Evolutionary conservation across 2,888 invertebrate genomes (phyloP).

Genomic region (Chesias legatella): DNA sequence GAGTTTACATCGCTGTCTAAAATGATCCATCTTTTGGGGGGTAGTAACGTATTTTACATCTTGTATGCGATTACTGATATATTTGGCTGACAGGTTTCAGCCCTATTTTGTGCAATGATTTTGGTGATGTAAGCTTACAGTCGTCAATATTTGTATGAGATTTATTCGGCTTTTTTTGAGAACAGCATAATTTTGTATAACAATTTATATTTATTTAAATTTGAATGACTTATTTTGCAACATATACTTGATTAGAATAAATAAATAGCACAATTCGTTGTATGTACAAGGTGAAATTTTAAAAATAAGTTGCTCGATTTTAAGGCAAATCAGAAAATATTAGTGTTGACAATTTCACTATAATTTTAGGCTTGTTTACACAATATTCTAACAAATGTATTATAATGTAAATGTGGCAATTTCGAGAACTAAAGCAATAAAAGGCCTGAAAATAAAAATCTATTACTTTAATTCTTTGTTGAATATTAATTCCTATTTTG

Average conservation of each 20-base stretch:
- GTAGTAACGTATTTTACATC: no score
- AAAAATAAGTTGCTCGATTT: conserved; percentile 33
- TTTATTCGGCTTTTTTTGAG: conserved; percentile 1
- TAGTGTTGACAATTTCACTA: conserved; percentile 18
- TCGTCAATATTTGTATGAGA: conserved; percentile 3
- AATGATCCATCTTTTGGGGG: background rate
- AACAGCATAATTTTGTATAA: conserved; percentile 18
- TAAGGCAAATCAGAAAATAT: conserved; percentile 27
- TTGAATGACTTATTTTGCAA: conserved; percentile 4
- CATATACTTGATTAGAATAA: conserved; percentile 22
- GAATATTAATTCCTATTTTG: no score
- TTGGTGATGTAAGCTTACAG: conserved; percentile 8
- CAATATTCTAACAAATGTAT: conserved; percentile 20
- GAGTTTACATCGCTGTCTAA: conserved; percentile 7
- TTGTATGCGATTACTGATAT: background rate
- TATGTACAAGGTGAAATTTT: conserved; percentile 26
- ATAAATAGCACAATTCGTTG: conserved; percentile 41
- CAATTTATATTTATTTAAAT: conserved; percentile 9
- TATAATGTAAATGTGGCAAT: conserved; percentile 21
- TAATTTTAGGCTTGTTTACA: conserved; percentile 8
- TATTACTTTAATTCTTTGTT: background rate
- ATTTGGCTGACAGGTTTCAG: background rate
- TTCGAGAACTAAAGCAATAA: conserved; percentile 38
- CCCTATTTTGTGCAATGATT: conserved; percentile 5
- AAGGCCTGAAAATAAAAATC: conserved; percentile 4